Evolutionary conservation across 1,140 invertebrate species (phyloP), one percentile per base, ranked within the genome.

Genomic region (Drosophila funebris): DNA sequence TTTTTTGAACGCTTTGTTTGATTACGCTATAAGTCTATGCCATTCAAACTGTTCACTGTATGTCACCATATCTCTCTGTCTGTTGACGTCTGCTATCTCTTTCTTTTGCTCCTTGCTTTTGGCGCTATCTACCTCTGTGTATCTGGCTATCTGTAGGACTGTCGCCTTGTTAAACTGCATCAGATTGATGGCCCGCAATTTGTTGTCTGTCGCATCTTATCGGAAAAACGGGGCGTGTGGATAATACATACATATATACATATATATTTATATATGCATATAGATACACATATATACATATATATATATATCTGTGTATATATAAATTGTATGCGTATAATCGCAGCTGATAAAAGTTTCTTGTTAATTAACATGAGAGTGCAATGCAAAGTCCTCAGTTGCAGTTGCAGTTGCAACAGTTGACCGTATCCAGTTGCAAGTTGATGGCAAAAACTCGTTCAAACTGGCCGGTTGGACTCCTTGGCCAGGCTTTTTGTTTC

Each of bases 301-400:
- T 46, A 31, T 18, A 37, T 39, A n/a, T n/a, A n/a, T n/a, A 50
- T 84, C 78, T 24, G 22, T 24, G 4, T 24, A 43, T 60, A 5
- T 9, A n/a, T 24, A 16, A 18, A 8, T 7, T n/a, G n/a, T n/a
- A 46, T 46, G 31, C 22, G 62, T 41, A 52, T 79, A 84, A 84
- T 84, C 80, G 48, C 24, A 56, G 44, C 76, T 79, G 80, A 84
- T 84, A 76, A 84, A 73, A 80, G 60, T 80, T 68, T 80, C 76
- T 85, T 80, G 73, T 85, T 84, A 84, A 84, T 84, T 84, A 84
- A 84, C 80, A 84, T 80, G 81, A 79, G 73, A 84, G 80, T 83
- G 80, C 80, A 84, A 44, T 58, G 53, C 52, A 36, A 16, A 70
- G 60, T 48, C 46, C 16, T 22, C 39, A 36, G 24, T 58, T 44